These are phyloP conservation scores for Zelleria hepariella DNA, from an alignment of 2,888 invertebrate genomes.

Conservation along the genomic window DNA sequence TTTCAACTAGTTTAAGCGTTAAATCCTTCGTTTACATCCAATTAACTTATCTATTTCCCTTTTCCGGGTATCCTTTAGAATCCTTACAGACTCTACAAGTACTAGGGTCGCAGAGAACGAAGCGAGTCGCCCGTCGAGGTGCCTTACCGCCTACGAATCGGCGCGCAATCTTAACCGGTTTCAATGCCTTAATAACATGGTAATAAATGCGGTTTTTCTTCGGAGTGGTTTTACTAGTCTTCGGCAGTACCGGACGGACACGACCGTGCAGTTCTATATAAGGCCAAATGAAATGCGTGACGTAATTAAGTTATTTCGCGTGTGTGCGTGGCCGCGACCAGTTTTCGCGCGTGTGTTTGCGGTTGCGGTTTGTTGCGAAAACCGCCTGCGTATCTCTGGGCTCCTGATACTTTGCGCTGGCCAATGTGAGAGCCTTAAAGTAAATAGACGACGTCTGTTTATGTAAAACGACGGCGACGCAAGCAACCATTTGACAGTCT, in stretches of 20 bases:
- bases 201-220: neutral
- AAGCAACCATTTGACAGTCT: too few relatives aligned
- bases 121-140: constrained; percentile 23
- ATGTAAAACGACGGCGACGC: too few relatives aligned
- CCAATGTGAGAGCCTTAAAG: neutral
- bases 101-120: constrained; percentile 45
- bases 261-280: constrained; percentile 48
- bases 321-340: constrained; percentile 51
- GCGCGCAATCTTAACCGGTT: neutral
- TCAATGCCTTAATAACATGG: neutral
- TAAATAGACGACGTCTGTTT: too few relatives aligned
- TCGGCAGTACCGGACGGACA: neutral
- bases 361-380: constrained; percentile 34
- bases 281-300: constrained; percentile 59
- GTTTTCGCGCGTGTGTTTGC: constrained; percentile 49
- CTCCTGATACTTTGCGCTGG: constrained; percentile 43
- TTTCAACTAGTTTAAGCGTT: neutral
- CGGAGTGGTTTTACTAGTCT: neutral
- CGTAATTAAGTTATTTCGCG: constrained; percentile 53
- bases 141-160: constrained; percentile 43
- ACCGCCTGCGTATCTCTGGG: constrained; percentile 38
- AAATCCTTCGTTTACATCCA: neutral
- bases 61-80: constrained; percentile 30
- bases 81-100: constrained; percentile 47
- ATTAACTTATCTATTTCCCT: neutral